Evolutionary conservation across 2,888 invertebrate genomes (phyloP).

Genomic region (Timema cristinae): DNA sequence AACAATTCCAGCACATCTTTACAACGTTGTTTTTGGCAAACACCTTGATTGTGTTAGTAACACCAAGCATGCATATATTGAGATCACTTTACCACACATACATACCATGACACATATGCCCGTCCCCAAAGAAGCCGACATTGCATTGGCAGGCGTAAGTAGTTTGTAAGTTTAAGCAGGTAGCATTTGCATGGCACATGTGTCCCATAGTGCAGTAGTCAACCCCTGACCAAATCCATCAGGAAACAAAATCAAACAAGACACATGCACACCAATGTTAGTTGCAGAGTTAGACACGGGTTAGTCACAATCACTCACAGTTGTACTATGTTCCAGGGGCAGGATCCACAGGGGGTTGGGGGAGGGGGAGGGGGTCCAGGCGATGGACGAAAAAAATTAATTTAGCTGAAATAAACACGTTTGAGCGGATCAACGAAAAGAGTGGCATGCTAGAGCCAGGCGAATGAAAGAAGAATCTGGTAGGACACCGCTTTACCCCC

Average conservation of each 20-base stretch:
- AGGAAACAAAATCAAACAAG: conserved; percentile 11
- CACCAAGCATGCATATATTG: neutral
- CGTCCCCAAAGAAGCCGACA: conserved; percentile 85
- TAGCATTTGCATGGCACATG: conserved; percentile 85
- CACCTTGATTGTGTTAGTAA: too few species aligned
- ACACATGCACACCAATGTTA: conserved; percentile 20
- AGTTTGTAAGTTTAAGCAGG: conserved; percentile 86
- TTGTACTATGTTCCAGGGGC: neutral
- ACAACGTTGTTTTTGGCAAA: too few species aligned
- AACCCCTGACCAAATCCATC: conserved; percentile 55
- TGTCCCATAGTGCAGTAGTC: conserved; percentile 87
- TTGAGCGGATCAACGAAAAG: too few species aligned
- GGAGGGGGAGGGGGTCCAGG: too few species aligned
- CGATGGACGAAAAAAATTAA: too few species aligned
- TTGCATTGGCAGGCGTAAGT: conserved; percentile 89
- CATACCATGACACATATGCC: conserved; percentile 70
- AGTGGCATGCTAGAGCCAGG: too few species aligned
- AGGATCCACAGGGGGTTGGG: too few species aligned
- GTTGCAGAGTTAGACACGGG: conserved; percentile 10
- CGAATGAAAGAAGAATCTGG: too few species aligned
- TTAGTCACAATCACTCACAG: conserved; percentile 11
- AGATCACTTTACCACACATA: conserved; percentile 25
- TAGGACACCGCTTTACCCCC: too few species aligned
- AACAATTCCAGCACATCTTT: too few species aligned
- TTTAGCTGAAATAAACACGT: too few species aligned